Conservation (phyloP, 2,113 vertebrate genomes). For the Planiliza haematocheilus region DNA sequence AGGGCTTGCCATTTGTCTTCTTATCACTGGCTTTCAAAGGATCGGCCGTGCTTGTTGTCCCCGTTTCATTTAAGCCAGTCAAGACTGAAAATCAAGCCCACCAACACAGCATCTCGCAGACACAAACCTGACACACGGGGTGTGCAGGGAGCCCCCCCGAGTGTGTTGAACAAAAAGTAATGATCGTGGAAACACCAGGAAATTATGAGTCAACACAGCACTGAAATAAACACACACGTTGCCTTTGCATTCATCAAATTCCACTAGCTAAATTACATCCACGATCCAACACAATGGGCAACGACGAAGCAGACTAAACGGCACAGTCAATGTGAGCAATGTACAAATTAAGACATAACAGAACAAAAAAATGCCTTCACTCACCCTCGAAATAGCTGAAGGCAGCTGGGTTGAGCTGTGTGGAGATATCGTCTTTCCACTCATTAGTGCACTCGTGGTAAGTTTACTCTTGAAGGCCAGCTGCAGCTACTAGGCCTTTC, state of each 20-base stretch:
- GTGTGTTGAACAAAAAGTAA: neutral
- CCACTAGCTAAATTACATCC: neutral
- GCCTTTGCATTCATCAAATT: neutral
- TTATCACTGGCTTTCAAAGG: constrained; percentile 60
- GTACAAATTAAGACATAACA: constrained; percentile 20
- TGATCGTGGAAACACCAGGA: neutral
- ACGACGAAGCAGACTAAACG: constrained; percentile 7
- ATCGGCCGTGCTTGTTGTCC: constrained; percentile 47
- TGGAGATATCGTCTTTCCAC: constrained; percentile 42
- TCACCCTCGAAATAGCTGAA: constrained; percentile 31
- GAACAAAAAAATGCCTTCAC: constrained; percentile 18
- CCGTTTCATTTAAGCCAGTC: constrained; percentile 45
- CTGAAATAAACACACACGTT: neutral
- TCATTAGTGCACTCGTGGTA: constrained; percentile 18
- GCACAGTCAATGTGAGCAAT: constrained; percentile 2
- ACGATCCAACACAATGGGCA: constrained; percentile 18
- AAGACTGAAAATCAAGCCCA: constrained; percentile 47
- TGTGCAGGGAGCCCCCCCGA: neutral
- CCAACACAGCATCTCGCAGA: neutral
- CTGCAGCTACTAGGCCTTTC: constrained; percentile 21
- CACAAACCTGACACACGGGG: constrained; percentile 11
- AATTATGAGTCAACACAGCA: neutral
- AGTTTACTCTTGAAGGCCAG: constrained; percentile 20
- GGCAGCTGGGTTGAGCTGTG: constrained; percentile 20
- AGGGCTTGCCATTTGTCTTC: constrained; percentile 64